These are phyloP conservation scores for Schizothorax lantsangensis DNA, from an alignment of 2,797 vertebrate genomes.

Conservation along the genomic window DNA sequence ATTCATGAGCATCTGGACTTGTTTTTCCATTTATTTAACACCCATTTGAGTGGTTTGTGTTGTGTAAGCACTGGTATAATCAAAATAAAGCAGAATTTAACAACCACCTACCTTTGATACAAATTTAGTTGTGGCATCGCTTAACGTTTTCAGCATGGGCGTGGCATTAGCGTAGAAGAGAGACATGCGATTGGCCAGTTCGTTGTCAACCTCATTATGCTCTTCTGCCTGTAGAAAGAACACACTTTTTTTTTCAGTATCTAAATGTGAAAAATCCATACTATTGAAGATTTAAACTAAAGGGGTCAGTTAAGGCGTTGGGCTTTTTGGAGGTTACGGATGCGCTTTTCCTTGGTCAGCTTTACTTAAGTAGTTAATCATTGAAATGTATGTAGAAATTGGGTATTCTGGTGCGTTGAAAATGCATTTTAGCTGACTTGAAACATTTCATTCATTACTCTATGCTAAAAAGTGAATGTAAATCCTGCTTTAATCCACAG, in stretches of 20 bases:
- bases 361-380: slow-evolving; percentile 41
- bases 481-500: slow-evolving; percentile 49
- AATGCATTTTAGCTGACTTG: slow-evolving; percentile 40
- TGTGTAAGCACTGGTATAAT: background rate
- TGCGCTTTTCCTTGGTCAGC: slow-evolving; percentile 33
- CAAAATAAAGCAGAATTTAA: background rate
- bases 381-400: slow-evolving; percentile 28
- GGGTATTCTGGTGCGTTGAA: slow-evolving; percentile 23
- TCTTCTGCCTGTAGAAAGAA: slow-evolving; percentile 81
- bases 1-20: slow-evolving; percentile 19
- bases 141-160: slow-evolving; percentile 97
- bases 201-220: slow-evolving; percentile 95
- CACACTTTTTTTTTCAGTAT: background rate
- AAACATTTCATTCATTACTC: slow-evolving; percentile 50
- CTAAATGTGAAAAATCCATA: slow-evolving; percentile 13
- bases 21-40: background rate
- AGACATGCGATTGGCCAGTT: slow-evolving; percentile 98
- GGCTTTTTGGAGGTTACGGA: slow-evolving; percentile 32
- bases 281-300: slow-evolving; percentile 32
- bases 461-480: slow-evolving; percentile 53
- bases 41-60: background rate
- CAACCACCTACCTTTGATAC: slow-evolving; percentile 87
- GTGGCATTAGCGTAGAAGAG: slow-evolving; percentile 96
- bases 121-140: slow-evolving; percentile 95
- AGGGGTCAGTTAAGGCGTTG: slow-evolving; percentile 17